Evolutionary conservation across 2,797 vertebrate genomes (phyloP), one percentile per base, ranked within the genome.

Genomic region (Pygocentrus nattereri): DNA sequence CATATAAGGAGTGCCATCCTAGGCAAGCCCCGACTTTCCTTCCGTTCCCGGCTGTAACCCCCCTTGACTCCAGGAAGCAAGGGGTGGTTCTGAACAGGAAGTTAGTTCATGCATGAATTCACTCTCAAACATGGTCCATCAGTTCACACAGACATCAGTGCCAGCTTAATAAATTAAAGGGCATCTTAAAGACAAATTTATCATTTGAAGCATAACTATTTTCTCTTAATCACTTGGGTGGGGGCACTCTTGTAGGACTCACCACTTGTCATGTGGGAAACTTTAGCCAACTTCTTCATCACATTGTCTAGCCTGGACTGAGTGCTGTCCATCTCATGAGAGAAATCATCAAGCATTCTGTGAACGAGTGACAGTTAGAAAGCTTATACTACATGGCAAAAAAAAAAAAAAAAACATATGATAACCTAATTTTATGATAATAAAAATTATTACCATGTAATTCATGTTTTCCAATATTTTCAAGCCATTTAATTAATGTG

Each of bases 191-290:
- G 25, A 49, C 11, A 50, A 30, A 7, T 25, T 71, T 27, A 4
- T 0, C 18, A 10, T 11, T 56, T 80, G n/a, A 21, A 30, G 34
- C 49, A 8, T 71, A 25, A 62, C 4, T 0, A 10, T 69, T 23
- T 30, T 27, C 5, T 76, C 49, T 30, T 50, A 56, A 16, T 31
- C 19, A 74, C 30, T 8, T 44, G 25, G 5, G 47, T 5, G 30
- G 2, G 19, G 18, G n/a, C 15, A 30, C 54, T 8, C n/a, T 13
- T 58, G 2, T 25, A 16, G 74, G 84, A 93, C 95, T 92, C 94
- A 99, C 98, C 98, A 0, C 96, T 99, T 2, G 97, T 99, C 98
- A 99, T 99, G 93, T 98, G 98, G 79, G 98, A 99, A 59, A 99
- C 97, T 90, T 99, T 99, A 38, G 98, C 97, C 67, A 99, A 93